Conservation (phyloP, 2,797 vertebrate genomes). For the Danio jaintianensis region DNA sequence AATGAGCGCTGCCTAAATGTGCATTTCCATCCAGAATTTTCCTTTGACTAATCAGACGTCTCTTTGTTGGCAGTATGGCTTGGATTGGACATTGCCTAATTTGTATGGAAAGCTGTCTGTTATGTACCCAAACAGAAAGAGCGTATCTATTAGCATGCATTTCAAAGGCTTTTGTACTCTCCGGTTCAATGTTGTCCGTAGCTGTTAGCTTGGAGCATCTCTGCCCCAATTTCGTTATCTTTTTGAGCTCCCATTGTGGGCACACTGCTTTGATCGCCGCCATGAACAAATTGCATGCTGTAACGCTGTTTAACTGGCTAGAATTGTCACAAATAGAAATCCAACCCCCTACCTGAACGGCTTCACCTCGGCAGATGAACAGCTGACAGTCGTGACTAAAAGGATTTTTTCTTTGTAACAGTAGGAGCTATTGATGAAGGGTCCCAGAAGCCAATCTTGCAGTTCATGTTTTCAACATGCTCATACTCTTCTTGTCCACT, state of each 20-base stretch:
- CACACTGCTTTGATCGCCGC: constrained; percentile 27
- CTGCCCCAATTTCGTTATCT: constrained; percentile 25
- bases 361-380: not conserved
- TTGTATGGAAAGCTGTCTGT: constrained; percentile 4
- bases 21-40: constrained; percentile 56
- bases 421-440: not conserved
- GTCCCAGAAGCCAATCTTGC: not conserved
- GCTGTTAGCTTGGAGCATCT: constrained; percentile 20
- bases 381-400: not conserved
- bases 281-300: constrained; percentile 24
- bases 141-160: not conserved
- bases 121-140: not conserved
- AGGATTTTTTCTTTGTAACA: not conserved
- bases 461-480: constrained; percentile 5
- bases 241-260: constrained; percentile 17
- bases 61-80: not conserved
- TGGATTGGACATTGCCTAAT: not conserved
- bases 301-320: constrained; percentile 15
- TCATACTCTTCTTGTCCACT: constrained; percentile 5
- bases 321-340: constrained; percentile 4
- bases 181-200: not conserved
- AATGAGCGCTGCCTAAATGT: not conserved
- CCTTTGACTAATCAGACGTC: not conserved
- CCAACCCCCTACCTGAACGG: not conserved
- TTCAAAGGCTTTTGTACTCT: constrained; percentile 34